A percentile compares a stretch with the other conserved stretches of the same genome.
Conservation (phyloP, 1,140 invertebrate genomes). For the Paraescarpia echinospica region DNA sequence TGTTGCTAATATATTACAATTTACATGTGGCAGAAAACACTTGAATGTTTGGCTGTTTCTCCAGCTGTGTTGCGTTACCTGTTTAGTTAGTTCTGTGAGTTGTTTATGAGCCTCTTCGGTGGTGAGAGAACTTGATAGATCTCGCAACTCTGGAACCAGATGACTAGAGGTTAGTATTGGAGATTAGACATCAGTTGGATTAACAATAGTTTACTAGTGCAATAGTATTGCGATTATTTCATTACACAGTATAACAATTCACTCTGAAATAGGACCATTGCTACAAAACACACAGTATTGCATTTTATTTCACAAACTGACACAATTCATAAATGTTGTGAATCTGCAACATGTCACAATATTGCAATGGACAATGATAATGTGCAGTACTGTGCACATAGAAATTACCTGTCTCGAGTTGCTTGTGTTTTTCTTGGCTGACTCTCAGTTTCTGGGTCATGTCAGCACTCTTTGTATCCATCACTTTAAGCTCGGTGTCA, state of each 20-base stretch:
- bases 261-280: no score
- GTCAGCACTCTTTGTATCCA: constrained; percentile 61
- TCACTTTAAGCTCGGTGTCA: constrained; percentile 62
- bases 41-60: no score
- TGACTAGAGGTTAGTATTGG: no score
- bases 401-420: constrained; percentile 35
- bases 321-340: background rate
- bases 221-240: no score
- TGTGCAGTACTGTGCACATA: background rate
- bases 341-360: background rate
- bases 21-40: no score
- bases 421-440: constrained; percentile 34
- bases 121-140: constrained; percentile 39
- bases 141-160: constrained; percentile 22
- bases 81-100: constrained; percentile 24
- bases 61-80: no score
- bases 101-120: constrained; percentile 52
- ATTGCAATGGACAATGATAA: background rate
- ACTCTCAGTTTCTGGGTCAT: constrained; percentile 48
- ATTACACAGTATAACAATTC: no score
- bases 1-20: no score
- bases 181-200: no score
- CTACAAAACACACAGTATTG: no score
- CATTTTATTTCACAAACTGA: no score
- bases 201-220: no score